Base-by-base conservation (phyloP, 2,113 vertebrate species). In the Herpetotheres cachinnans region DNA sequence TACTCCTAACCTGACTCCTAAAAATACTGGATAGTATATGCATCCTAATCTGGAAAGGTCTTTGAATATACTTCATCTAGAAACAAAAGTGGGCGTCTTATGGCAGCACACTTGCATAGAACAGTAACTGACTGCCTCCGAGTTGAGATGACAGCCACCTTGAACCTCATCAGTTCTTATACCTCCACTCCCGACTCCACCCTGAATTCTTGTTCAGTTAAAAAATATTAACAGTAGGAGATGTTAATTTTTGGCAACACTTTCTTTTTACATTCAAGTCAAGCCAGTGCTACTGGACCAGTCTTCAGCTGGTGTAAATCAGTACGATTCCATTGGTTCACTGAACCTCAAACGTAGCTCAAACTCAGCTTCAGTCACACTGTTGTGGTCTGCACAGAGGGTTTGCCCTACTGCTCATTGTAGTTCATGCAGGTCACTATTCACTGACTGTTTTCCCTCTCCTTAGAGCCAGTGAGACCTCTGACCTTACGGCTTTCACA, bases 131-230 rank as follows among this genome's bases (percentile, higher is more conserved):
- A 30, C 69, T 85, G n/a, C 58, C 50, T 67, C 30, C 0, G 0
- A 50, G 25, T 6, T 69, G n/a, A 86, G 38, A 22, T 34, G 30
- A 70, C 38, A 92, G 27, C 32, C n/a, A 49, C 27, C n/a, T 50
- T 52, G 11, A 78, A 78, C 22, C 9, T 71, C 30, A 56, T 16
- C 63, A n/a, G 13, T 50, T 50, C 67, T 70, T 69, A 34, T 10
- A 66, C 5, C 2, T 66, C 19, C 13, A 56, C 11, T 5, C 2
- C 5, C 20, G 3, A 34, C 7, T 5, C 7, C 20, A 27, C 16
- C 2, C 1, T 3, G 46, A 54, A 47, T 79, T 74, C 21, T 79
- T 67, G 6, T 89, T 86, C 5, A 1, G 24, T 69, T 79, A 56
- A 91, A 76, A 61, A 62, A 49, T 30, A 21, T 8, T 59, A 69